Conservation (phyloP, 2,797 vertebrate genomes). For the Kryptolebias ocellatus region DNA sequence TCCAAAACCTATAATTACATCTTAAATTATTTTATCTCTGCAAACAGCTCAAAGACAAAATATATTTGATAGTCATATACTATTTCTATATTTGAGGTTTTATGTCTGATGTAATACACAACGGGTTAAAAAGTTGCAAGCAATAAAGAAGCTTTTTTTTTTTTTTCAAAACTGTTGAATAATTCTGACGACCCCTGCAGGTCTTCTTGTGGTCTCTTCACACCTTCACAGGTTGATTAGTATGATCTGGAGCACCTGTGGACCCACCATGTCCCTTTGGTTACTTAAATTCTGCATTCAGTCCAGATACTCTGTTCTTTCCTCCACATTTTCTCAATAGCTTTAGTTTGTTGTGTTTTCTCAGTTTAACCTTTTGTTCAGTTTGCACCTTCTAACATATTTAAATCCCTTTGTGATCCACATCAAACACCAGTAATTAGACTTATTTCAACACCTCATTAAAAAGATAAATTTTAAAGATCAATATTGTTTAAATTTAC, state of each 20-base stretch:
- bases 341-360: background rate
- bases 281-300: background rate
- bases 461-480: no score
- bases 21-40: no score
- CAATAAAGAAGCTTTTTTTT: no score
- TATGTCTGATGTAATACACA: no score
- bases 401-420: no score
- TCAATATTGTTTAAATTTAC: no score
- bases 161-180: background rate
- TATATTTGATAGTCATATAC: no score
- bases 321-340: background rate
- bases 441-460: no score
- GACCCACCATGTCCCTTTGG: background rate
- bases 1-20: background rate
- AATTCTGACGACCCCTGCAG: background rate
- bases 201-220: background rate
- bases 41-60: background rate
- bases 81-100: no score
- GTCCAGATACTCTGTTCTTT: background rate
- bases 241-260: background rate
- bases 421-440: no score
- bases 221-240: background rate
- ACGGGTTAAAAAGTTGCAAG: no score
- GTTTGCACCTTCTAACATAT: background rate
- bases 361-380: background rate